Conservation (phyloP, 2,113 vertebrate species). For the Albula goreensis region DNA sequence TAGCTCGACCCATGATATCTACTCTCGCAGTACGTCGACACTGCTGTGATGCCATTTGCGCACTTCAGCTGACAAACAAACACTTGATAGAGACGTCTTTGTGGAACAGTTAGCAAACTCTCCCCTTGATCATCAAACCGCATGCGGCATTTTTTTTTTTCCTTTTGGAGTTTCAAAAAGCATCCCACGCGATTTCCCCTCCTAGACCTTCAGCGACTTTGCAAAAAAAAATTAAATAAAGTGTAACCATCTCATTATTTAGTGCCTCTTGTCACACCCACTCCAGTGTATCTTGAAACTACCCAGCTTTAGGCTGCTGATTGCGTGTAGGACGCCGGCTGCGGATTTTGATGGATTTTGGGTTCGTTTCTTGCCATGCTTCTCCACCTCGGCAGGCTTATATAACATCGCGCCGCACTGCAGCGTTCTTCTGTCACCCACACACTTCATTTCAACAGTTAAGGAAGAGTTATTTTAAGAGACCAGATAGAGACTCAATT, state of each 20-base stretch:
- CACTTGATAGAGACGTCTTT: too few species aligned
- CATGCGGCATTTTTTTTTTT: too few species aligned
- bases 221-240: neutral
- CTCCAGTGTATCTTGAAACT: neutral
- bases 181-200: neutral
- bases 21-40: too few species aligned
- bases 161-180: neutral
- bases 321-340: neutral
- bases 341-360: neutral
- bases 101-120: too few species aligned
- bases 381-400: neutral
- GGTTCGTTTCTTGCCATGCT: neutral
- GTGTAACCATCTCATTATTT: neutral
- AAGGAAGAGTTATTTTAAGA: neutral
- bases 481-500: neutral
- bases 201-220: neutral
- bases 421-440: neutral
- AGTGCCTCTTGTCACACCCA: neutral
- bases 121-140: too few species aligned
- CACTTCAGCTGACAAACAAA: too few species aligned
- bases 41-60: too few species aligned
- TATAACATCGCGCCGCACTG: neutral
- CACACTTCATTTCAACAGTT: neutral
- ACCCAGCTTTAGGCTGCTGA: neutral
- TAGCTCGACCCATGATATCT: too few species aligned